Evolutionary conservation across 1,140 invertebrate genomes (phyloP), one percentile per base, ranked within the genome.

Genomic region (Nautilus pompilius): DNA sequence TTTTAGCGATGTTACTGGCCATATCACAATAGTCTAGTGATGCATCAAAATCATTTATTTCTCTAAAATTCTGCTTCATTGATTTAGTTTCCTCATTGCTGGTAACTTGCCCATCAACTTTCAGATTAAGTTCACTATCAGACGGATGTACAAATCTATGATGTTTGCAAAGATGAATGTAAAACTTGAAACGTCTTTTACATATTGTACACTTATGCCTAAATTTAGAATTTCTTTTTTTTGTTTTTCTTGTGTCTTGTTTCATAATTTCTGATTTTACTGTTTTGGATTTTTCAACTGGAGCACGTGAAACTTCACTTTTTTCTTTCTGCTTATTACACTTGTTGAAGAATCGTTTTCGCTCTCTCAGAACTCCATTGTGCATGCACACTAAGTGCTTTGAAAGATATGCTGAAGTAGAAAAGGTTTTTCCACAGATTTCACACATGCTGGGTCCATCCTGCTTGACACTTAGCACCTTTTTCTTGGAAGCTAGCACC

Each of bases 121-220:
- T n/a, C n/a, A n/a, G n/a, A n/a, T n/a, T n/a, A n/a, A n/a, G n/a
- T n/a, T n/a, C n/a, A n/a, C n/a, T n/a, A n/a, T n/a, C n/a, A n/a
- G n/a, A n/a, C n/a, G n/a, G 58, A 56, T 74, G 72, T 24, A 68
- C 72, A n/a, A 68, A 55, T 34, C 72, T 54, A 29, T 66, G 63
- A 34, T 74, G 72, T 32, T 67, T 61, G 48, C 72, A 74, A 69
- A 74, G 68, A 29, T 69, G 71, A 2, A 69, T 62, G 32, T 74
- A 74, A 15, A 61, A 62, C n/a, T 63, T 63, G 55, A 74, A 74
- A 46, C 66, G 65, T 34, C 69, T 71, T 57, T 74, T 71, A 55
- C 72, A 74, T 30, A 74, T 62, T 17, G 61, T 66, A 48, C 72
- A 74, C 4, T 56, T 41, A 45, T 54, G 67, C 51, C 60, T 68